Evolutionary conservation across 2,113 vertebrate genomes (phyloP), one percentile per base, ranked within the genome.

Genomic region (Hirundichthys speculiger): DNA sequence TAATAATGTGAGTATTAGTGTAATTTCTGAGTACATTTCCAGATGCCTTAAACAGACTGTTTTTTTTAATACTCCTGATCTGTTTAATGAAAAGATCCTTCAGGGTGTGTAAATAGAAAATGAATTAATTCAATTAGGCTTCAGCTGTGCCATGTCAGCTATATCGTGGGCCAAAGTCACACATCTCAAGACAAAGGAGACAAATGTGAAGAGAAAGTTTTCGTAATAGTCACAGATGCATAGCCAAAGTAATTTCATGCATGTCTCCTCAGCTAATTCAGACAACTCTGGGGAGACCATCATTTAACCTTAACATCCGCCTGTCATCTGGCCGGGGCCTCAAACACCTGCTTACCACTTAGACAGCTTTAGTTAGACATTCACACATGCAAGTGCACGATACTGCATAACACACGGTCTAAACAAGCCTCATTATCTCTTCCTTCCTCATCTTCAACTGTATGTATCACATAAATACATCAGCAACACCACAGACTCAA

Each of bases 261-360:
- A 71, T 65, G 51, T 73, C 30, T 55, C 67, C 18, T 79, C 54
- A 76, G 41, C 53, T 71, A 57, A 49, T 43, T 65, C 41, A 34
- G 19, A 60, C 27, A 41, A 22, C 48, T 69, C 71, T 65, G 45
- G 13, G 13, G 61, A 79, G 74, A 51, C 52, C 12, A 27, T 40
- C 9, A 24, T 54, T 52, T 68, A 84, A 79, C 41, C 73, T 74
- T 74, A 84, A 90, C 80, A 87, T 81, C 73, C 57, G 18, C 61
- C 39, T 82, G 68, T 78, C 40, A 34, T 34, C 30, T 34, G 30
- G 30, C 30, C 30, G 6, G 10, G 15, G 63, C 47, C 14, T 49
- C 68, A 62, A 27, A 85, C 85, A 85, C 82, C 86, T 86, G 80
- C 73, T 78, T 18, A 72, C 57, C 70, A 76, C 42, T 79, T 64